Conservation (phyloP, 92 coral and sea anemone genomes). For the Phenganax subtilis region DNA sequence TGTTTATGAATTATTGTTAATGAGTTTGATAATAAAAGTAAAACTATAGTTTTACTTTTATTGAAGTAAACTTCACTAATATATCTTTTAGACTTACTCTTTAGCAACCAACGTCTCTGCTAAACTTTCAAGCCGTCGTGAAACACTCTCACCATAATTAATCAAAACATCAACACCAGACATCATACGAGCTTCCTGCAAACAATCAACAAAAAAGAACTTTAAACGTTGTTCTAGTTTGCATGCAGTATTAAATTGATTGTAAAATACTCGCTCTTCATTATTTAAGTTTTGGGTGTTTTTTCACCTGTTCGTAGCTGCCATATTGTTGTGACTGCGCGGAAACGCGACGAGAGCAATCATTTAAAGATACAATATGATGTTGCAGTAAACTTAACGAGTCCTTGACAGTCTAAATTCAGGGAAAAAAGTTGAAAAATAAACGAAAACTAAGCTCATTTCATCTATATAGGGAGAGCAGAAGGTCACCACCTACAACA, state of each 20-base stretch:
- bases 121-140: constrained; percentile 69
- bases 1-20: no score
- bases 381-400: constrained; percentile 42
- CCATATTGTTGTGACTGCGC: constrained; percentile 88
- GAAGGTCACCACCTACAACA: background rate
- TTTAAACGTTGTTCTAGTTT: background rate
- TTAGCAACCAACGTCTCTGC: constrained; percentile 62
- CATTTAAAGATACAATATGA: constrained; percentile 64
- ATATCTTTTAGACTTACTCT: constrained; percentile 10
- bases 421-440: background rate
- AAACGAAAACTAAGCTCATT: background rate
- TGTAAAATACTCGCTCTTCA: background rate
- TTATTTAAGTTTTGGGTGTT: background rate
- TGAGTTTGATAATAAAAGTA: no score
- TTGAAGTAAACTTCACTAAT: no score
- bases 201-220: background rate
- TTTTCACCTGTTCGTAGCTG: constrained; percentile 80
- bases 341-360: constrained; percentile 64
- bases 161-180: constrained; percentile 87
- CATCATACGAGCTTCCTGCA: constrained; percentile 89
- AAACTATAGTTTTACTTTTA: no score
- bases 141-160: constrained; percentile 77
- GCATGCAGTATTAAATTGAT: background rate
- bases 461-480: background rate
- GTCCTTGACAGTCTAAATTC: background rate